Evolutionary conservation across 37 sponge, comb jelly and placozoan genomes (phyloP).

Genomic region (Oopsacas minuta): DNA sequence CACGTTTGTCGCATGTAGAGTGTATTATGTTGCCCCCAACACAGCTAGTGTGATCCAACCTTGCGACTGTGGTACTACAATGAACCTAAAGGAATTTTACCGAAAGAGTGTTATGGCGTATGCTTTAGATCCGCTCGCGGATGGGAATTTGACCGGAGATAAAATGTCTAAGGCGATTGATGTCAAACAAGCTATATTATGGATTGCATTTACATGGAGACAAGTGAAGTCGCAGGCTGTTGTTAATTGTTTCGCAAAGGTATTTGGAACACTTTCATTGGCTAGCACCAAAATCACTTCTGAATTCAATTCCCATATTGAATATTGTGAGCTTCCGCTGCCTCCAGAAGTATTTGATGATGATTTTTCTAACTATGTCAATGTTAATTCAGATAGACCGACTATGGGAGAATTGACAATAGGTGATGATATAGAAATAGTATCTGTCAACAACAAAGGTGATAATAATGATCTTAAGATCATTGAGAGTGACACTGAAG

Average conservation of each 20-base stretch:
- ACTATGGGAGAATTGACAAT: constrained; percentile 16
- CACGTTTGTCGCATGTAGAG: constrained; percentile 17
- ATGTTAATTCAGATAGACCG: neutral
- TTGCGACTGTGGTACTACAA: neutral
- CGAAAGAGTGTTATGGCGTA: neutral
- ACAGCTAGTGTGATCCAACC: constrained; percentile 15
- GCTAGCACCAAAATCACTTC: constrained; percentile 15
- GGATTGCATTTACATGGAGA: constrained; percentile 15
- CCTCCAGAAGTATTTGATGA: constrained; percentile 7
- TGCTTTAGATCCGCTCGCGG: neutral
- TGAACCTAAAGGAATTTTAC: constrained; percentile 1
- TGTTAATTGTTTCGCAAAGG: neutral
- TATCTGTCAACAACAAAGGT: neutral
- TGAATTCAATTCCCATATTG: neutral
- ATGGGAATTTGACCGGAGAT: constrained; percentile 8
- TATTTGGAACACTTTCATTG: constrained; percentile 15
- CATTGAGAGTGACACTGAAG: neutral
- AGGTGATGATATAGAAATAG: neutral
- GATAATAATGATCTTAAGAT: neutral
- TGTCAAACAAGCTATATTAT: constrained; percentile 8
- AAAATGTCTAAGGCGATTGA: constrained; percentile 5
- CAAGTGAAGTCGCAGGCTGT: constrained; percentile 15
- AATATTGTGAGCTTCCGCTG: neutral
- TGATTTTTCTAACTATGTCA: neutral
- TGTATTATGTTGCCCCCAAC: constrained; percentile 20